Conservation (phyloP, 2,888 invertebrate genomes). For the Lapara coniferarum region DNA sequence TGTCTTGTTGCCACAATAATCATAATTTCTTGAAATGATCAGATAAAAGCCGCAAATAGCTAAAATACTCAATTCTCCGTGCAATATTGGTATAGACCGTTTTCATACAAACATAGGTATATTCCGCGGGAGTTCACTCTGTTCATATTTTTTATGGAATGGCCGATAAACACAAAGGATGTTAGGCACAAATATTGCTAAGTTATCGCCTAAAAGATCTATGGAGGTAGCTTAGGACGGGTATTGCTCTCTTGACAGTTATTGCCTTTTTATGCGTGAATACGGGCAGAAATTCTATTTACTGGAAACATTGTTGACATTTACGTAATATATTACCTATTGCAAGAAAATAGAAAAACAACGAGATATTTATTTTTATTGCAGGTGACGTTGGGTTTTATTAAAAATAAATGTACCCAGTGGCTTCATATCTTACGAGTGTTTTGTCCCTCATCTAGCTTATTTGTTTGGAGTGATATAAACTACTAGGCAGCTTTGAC, state of each 20-base stretch:
- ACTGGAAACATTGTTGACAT: conserved; percentile 59
- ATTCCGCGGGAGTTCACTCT: conserved; percentile 38
- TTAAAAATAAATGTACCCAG: conserved; percentile 1
- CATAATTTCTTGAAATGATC: no score
- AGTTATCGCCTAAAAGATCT: conserved; percentile 64
- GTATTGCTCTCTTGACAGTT: conserved; percentile 68
- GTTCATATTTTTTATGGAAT: conserved; percentile 59
- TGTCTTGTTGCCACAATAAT: no score
- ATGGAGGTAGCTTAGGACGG: conserved; percentile 52
- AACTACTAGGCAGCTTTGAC: no score
- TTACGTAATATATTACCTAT: conserved; percentile 53
- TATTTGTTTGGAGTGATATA: no score
- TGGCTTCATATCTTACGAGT: background rate
- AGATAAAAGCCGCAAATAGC: no score
- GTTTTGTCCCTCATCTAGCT: no score
- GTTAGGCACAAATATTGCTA: conserved; percentile 66
- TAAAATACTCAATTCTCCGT: no score
- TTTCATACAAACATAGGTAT: conserved; percentile 1
- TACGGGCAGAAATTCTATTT: conserved; percentile 66
- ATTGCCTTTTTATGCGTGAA: conserved; percentile 70
- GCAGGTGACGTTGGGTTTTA: conserved; percentile 6
- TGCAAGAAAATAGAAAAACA: conserved; percentile 19
- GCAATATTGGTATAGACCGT: background rate
- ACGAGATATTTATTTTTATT: conserved; percentile 19
- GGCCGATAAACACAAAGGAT: conserved; percentile 61